Percentiles rank a stretch among this genome's conserved stretches.
Evolutionary conservation across 2,113 vertebrate genomes (phyloP).

Genomic region (Scopus umbretta): DNA sequence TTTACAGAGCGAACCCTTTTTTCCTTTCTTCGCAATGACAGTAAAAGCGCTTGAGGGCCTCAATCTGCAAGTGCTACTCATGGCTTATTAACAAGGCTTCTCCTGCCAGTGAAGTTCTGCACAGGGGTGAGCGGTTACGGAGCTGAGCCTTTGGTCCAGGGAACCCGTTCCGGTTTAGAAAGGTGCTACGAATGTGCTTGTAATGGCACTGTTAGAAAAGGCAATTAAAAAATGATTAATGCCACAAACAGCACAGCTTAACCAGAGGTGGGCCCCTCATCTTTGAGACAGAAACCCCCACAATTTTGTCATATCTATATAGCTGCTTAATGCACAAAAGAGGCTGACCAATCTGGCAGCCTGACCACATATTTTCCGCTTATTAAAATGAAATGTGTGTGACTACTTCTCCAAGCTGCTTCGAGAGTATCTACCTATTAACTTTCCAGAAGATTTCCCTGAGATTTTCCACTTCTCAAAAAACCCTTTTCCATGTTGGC

Average conservation of each 20-base stretch:
- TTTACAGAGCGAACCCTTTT: background rate
- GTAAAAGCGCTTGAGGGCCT: background rate
- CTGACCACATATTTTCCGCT: conserved; percentile 3
- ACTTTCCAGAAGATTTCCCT: background rate
- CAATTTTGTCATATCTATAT: background rate
- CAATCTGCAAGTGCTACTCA: background rate
- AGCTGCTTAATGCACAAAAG: background rate
- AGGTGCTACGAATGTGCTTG: background rate
- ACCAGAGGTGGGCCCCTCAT: background rate
- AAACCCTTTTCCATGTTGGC: background rate
- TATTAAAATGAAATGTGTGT: background rate
- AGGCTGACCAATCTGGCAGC: background rate
- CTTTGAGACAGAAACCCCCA: background rate
- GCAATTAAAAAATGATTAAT: background rate
- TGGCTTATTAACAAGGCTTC: background rate
- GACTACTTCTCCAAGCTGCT: background rate
- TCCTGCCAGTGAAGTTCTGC: background rate
- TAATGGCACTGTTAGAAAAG: background rate
- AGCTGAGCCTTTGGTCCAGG: background rate
- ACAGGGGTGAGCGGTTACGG: background rate
- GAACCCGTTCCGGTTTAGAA: background rate
- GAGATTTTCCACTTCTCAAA: conserved; percentile 2
- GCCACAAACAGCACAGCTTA: background rate
- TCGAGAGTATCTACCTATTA: background rate
- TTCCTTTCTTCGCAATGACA: background rate